These are phyloP conservation scores for Pleuronectes platessa DNA, from an alignment of 2,113 vertebrate genomes.

Conservation along the genomic window DNA sequence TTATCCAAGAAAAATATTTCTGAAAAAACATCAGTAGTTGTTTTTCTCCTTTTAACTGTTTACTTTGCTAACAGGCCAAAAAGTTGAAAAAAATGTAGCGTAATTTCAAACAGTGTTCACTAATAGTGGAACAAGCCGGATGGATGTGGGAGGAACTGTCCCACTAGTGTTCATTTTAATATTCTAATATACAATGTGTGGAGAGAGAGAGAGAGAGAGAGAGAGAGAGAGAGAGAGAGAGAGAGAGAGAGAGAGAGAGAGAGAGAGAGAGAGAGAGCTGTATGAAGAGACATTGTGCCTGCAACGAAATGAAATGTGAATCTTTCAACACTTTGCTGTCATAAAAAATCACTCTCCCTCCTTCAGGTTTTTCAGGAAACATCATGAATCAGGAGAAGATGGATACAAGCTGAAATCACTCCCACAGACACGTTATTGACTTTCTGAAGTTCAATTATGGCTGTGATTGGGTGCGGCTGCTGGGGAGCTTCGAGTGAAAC, in stretches of 20 bases:
- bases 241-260: too few relatives aligned
- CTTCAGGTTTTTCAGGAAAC: constrained; percentile 21
- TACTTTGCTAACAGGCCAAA: constrained; percentile 47
- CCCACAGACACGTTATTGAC: constrained; percentile 50
- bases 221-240: too few relatives aligned
- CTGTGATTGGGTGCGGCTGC: constrained; percentile 13
- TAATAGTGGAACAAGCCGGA: constrained; percentile 22
- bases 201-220: too few relatives aligned
- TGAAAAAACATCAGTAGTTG: constrained; percentile 67
- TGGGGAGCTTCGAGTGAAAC: constrained; percentile 38
- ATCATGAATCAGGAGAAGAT: constrained; percentile 14
- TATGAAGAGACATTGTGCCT: not conserved
- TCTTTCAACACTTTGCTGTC: not conserved
- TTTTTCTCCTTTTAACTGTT: constrained; percentile 63
- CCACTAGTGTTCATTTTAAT: constrained; percentile 9
- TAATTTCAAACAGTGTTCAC: constrained; percentile 46
- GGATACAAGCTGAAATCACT: constrained; percentile 26
- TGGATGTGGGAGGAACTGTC: not conserved
- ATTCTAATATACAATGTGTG: not conserved
- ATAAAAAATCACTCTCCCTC: not conserved
- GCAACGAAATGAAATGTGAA: not conserved
- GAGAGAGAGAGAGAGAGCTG: not conserved
- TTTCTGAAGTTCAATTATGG: constrained; percentile 60
- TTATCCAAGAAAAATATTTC: constrained; percentile 71
- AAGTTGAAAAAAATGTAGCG: constrained; percentile 34